Percentiles rank a stretch among this genome's conserved stretches.
Conservation (phyloP, 1,140 invertebrate species). For the Matsumurasca onukii region DNA sequence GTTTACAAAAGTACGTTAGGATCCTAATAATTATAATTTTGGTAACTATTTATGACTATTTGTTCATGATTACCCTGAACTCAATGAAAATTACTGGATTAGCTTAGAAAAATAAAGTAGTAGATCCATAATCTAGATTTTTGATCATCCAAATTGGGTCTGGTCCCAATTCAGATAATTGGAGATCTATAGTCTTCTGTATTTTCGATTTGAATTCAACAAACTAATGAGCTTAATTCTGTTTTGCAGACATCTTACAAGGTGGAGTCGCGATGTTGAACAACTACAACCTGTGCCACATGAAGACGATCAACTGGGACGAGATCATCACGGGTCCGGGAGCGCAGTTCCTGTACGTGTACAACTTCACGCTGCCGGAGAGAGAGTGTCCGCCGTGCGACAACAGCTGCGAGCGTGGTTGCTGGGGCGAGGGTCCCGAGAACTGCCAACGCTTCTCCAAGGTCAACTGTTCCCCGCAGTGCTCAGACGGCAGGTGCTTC, state of each 20-base stretch:
- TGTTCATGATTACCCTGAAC: no score
- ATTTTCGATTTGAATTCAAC: no score
- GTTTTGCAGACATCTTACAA: conserved; percentile 83
- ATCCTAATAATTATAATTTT: no score
- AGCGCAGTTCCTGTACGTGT: conserved; percentile 71
- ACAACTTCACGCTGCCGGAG: conserved; percentile 80
- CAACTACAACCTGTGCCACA: conserved; percentile 94
- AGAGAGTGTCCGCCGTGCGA: conserved; percentile 79
- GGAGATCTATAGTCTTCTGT: no score
- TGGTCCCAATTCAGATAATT: no score
- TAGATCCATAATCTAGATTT: no score
- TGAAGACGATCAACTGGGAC: conserved; percentile 93
- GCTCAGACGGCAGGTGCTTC: conserved; percentile 90
- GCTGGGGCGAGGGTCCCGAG: conserved; percentile 90
- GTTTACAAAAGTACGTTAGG: no score
- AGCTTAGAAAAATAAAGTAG: no score
- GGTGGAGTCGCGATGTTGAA: conserved; percentile 92
- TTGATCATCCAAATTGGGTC: no score
- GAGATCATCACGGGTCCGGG: conserved; percentile 84
- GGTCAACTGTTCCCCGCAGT: conserved; percentile 90
- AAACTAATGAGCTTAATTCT: no score
- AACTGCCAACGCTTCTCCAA: conserved; percentile 97
- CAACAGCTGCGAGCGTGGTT: conserved; percentile 73
- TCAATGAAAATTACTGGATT: no score
- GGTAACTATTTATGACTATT: no score